Percentiles rank a stretch among this genome's conserved stretches.
These are phyloP conservation scores for Orestias chungarensis DNA, from an alignment of 2,797 vertebrate species.

Conservation along the genomic window DNA sequence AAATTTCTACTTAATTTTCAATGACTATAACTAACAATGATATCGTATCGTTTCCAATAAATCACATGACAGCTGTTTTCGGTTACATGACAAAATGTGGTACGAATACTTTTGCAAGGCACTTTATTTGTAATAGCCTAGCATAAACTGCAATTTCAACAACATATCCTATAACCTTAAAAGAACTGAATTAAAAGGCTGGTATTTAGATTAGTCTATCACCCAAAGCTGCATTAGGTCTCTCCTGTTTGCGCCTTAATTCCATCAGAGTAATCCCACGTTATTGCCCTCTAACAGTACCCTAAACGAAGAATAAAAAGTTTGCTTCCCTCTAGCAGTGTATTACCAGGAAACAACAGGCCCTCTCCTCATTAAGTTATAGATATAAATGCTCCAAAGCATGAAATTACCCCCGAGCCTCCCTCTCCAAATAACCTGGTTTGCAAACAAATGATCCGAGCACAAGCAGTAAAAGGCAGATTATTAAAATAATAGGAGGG, in stretches of 20 bases:
- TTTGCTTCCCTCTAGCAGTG: conserved; percentile 82
- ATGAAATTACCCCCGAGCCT: conserved; percentile 99
- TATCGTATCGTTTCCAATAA: no score
- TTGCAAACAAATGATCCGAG: conserved; percentile 99
- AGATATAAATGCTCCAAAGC: conserved; percentile 98
- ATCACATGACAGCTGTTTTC: neutral
- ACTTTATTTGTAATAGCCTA: conserved; percentile 29
- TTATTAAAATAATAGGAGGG: conserved; percentile 96
- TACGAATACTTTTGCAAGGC: neutral
- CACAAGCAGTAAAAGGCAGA: conserved; percentile 88
- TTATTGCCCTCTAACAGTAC: conserved; percentile 79
- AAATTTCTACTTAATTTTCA: no score
- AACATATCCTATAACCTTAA: conserved; percentile 52
- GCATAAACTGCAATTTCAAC: conserved; percentile 44
- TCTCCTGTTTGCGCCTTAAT: conserved; percentile 74
- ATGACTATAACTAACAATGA: no score
- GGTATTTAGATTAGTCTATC: conserved; percentile 63
- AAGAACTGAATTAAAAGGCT: conserved; percentile 62
- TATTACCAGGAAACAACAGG: conserved; percentile 93
- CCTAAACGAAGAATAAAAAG: conserved; percentile 85
- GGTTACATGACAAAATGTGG: neutral
- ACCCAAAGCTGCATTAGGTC: conserved; percentile 63
- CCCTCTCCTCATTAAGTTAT: conserved; percentile 96
- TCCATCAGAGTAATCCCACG: conserved; percentile 72
- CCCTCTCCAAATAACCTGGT: conserved; percentile 95